Evolutionary conservation across 1,140 invertebrate species (phyloP).

Genomic region (Trachymyrmex septentrionalis): DNA sequence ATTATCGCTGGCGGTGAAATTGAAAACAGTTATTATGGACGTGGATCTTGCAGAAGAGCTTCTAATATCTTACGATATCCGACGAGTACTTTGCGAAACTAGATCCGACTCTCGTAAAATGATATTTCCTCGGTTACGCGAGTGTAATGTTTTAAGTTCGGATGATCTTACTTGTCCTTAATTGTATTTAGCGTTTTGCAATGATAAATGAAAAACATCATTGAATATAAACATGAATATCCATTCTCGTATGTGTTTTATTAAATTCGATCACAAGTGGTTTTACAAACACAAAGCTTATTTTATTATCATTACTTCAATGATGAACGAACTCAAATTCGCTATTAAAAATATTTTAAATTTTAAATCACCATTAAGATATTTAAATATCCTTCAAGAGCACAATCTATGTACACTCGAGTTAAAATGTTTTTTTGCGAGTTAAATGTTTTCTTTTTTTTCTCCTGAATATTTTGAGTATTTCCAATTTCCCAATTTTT

Average conservation of each 20-base stretch:
- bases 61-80: conserved; percentile 64
- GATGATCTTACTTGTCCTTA: background rate
- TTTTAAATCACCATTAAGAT: too few relatives aligned
- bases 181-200: too few relatives aligned
- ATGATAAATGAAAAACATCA: too few relatives aligned
- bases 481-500: too few relatives aligned
- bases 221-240: background rate
- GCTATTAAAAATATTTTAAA: background rate
- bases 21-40: conserved; percentile 67
- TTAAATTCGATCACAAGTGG: background rate
- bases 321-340: background rate
- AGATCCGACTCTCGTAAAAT: conserved; percentile 65
- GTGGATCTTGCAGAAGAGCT: conserved; percentile 40
- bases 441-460: too few relatives aligned
- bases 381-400: too few relatives aligned
- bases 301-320: background rate
- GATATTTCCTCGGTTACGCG: conserved; percentile 51
- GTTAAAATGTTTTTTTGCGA: too few relatives aligned
- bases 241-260: background rate
- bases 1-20: conserved; percentile 8
- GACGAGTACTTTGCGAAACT: conserved; percentile 13
- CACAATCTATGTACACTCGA: too few relatives aligned
- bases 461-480: too few relatives aligned
- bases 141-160: background rate
- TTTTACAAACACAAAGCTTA: background rate